Base-by-base conservation (phyloP, 2,797 vertebrate species). In the Cuniculus paca region DNA sequence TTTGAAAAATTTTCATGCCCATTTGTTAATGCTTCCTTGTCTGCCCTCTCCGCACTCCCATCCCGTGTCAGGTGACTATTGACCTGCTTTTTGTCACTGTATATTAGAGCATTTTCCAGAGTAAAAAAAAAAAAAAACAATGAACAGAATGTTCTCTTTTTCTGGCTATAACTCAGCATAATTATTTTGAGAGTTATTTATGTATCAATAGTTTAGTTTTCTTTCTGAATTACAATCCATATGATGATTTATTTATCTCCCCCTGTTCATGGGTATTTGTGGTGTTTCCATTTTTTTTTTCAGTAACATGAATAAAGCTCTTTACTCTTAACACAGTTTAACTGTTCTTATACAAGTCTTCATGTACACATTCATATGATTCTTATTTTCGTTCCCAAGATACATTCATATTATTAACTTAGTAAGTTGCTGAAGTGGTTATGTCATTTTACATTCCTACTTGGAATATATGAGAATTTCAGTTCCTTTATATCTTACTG, bases 371-470 rank as follows among this genome's bases (percentile, higher is more conserved):
- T 63, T 82, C 39, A 50, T 56, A 28, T 70, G 45, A 28, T 74
- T n/a, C n/a, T n/a, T n/a, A n/a, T n/a, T n/a, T n/a, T n/a, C n/a
- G n/a, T n/a, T n/a, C n/a, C n/a, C n/a, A n/a, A n/a, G n/a, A n/a
- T n/a, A n/a, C n/a, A n/a, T n/a, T n/a, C n/a, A n/a, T n/a, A n/a
- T 85, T 39, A 42, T 85, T 58, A 86, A 63, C 48, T 85, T 84
- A 48, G 39, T 82, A 82, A 42, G 65, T n/a, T 82, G 45, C 16
- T 10, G 45, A 52, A 63, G 20, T 14, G 0, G 20, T 88, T 88
- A 10, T 36, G 28, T 74, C 24, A 61, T 88, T 93, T 74, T 80
- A 52, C 45, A 45, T 88, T 61, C 11, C 10, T 11, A 16, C 45
- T 81, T 88, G 11, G 36, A 54, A 17, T 63, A 12, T 88, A 22